Conservation (phyloP, 2,888 invertebrate genomes). For the Acanthosepion pharaonis region DNA sequence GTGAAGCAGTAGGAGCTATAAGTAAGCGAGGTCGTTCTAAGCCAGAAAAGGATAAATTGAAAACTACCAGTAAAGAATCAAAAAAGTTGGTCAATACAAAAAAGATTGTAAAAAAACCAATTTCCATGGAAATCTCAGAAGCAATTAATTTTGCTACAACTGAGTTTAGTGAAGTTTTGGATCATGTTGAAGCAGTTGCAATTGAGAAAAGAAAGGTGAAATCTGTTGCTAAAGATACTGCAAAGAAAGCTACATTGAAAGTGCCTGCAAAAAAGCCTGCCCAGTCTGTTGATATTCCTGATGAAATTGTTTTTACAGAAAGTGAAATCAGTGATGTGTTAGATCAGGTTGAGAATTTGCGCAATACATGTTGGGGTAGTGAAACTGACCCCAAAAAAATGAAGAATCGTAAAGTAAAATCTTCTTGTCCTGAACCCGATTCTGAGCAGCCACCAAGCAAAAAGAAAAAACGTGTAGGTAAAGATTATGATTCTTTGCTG, state of each 20-base stretch:
- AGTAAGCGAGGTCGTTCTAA: constrained; percentile 38
- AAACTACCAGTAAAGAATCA: background rate
- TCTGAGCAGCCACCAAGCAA: constrained; percentile 47
- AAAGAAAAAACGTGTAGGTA: constrained; percentile 47
- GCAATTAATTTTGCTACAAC: constrained; percentile 68
- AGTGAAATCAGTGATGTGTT: constrained; percentile 69
- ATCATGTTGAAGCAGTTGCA: constrained; percentile 69
- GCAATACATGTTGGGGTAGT: constrained; percentile 52
- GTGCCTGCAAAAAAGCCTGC: constrained; percentile 51
- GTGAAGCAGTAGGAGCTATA: constrained; percentile 24
- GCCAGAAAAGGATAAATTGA: constrained; percentile 40
- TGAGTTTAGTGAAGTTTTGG: constrained; percentile 69
- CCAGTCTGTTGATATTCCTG: constrained; percentile 59
- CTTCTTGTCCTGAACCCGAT: background rate
- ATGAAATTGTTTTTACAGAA: constrained; percentile 68
- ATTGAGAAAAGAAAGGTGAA: constrained; percentile 41
- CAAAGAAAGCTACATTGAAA: constrained; percentile 51
- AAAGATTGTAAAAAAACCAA: background rate
- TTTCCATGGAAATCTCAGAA: constrained; percentile 59
- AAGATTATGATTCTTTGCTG: constrained; percentile 1
- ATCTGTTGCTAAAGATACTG: background rate
- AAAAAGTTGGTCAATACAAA: background rate
- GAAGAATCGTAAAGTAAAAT: constrained; percentile 46
- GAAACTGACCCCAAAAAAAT: constrained; percentile 41
- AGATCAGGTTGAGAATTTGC: constrained; percentile 71